Base-by-base conservation (phyloP, 2,113 vertebrate genomes). In the Dicrurus megarhynchus region DNA sequence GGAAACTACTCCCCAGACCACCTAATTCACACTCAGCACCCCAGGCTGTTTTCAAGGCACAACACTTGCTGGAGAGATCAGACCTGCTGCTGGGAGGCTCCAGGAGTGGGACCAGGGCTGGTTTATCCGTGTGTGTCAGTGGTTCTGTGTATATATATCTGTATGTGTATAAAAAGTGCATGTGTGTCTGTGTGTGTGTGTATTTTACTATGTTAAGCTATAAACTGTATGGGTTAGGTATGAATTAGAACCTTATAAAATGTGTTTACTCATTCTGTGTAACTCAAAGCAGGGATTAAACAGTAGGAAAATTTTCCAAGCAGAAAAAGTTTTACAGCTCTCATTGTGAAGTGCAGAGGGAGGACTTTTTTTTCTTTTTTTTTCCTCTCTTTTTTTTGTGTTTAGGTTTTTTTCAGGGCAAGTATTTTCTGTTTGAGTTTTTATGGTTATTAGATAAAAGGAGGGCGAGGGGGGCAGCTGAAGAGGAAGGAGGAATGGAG, bases 221-320 rank as follows among this genome's bases (percentile, higher is more conserved):
- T 97, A 96, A 98, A 97, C 94, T 95, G 69, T 84, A 92, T 87
- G 89, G 87, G 79, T 89, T 97, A 96, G 95, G 90, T 97, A 96
- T 98, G 97, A 98, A 96, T 97, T 97, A 98, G 96, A 97, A 97
- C 87, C 97, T 97, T 97, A 97, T 98, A 97, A 98, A 97, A 96
- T n/a, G 73, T 97, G 96, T 98, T 97, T 97, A 97, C 97, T 98
- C 96, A 95, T 97, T 97, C 97, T 92, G 81, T 84, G 55, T 97
- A 97, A 97, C 97, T 97, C 96, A 97, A 98, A 94, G 92, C 70
- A 6, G 93, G 86, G 96, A 97, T 97, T 98, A 98, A 97, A 97
- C 93, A 95, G 96, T 98, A 98, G 98, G 98, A 98, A 98, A 98
- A 94, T 93, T 98, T 98, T 98, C 98, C 98, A 95, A 95, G 96